Base-by-base conservation (phyloP, 2,888 invertebrate genomes). In the Meiosimyza platycephala region DNA sequence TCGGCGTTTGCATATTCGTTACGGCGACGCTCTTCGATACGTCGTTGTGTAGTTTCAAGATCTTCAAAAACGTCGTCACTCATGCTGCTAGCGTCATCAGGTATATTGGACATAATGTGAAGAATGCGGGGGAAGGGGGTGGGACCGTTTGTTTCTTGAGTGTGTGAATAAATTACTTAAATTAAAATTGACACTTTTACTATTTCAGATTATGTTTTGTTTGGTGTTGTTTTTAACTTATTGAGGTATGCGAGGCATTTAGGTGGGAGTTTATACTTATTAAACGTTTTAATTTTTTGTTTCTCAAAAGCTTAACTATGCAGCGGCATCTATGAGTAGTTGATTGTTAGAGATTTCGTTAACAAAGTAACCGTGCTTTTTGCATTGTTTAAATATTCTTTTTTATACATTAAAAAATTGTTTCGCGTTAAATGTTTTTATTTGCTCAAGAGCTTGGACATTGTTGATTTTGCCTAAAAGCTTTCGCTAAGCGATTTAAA, bases 1-100 rank as follows among this genome's bases (percentile, higher is more conserved):
- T 79, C 78, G 28, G 75, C 69, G 28, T 78, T 76, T 33, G 77
- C 75, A 40, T 78, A 76, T 72, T 78, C 78, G 70, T 77, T 81
- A 16, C 80, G 82, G 48, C 80, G 83, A 74, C 82, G 76, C 66
- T 84, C 84, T 68, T 85, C 83, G 47, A 84, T 79, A 73, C 87
- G 84, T 33, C 81, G 81, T 62, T 84, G 83, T 28, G 87, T 87
- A 54, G 88, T 86, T 76, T 90, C 90, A 47, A 89, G 87, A 57
- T 91, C 90, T 83, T 94, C 94, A 81, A 95, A 95, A 67, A 94
- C 95, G 86, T 95, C 94, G 86, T 95, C 94, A 82, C 93, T 93
- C 91, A 94, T 93, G 57, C 79, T 81, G 79, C 86, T 86, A 81
- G 92, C 93, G 87, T 94, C 94, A 79, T 94, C 94, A 59, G 90